A percentile compares a stretch with the other conserved stretches of the same genome.
Conservation (phyloP, 1,140 invertebrate species). For the Listronotus bonariensis region DNA sequence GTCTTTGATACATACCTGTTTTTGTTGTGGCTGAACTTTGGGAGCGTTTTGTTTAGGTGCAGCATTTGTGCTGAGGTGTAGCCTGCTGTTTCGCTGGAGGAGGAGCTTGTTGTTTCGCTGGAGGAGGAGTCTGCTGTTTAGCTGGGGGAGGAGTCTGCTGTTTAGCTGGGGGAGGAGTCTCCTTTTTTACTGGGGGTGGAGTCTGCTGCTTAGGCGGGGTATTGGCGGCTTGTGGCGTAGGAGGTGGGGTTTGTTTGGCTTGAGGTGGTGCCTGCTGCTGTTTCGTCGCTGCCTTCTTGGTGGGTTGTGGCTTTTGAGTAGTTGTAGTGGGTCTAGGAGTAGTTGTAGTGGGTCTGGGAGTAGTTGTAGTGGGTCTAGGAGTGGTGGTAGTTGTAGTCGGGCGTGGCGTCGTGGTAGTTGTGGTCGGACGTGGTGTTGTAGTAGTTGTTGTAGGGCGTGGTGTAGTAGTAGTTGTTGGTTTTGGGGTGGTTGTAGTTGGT, state of each 20-base stretch:
- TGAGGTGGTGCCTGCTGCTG: constrained; percentile 1
- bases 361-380: constrained; percentile 36
- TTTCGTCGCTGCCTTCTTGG: constrained; percentile 22
- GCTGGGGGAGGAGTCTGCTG: constrained; percentile 5
- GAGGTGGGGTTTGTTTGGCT: constrained; percentile 6
- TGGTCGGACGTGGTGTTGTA: constrained; percentile 40
- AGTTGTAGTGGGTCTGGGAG: constrained; percentile 35
- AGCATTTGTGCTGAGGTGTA: too few relatives aligned
- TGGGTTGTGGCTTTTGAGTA: constrained; percentile 32
- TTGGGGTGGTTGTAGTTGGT: constrained; percentile 34
- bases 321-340: constrained; percentile 35
- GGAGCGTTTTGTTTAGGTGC: too few relatives aligned
- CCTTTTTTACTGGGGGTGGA: constrained; percentile 20
- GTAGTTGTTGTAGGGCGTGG: constrained; percentile 40
- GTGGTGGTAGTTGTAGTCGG: constrained; percentile 37
- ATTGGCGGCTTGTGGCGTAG: constrained; percentile 11
- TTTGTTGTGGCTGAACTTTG: too few relatives aligned
- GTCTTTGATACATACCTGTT: too few relatives aligned
- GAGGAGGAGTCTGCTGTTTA: background rate
- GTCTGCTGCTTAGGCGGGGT: constrained; percentile 27
- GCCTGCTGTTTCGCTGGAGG: too few relatives aligned
- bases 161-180: constrained; percentile 8
- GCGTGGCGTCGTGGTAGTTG: constrained; percentile 37
- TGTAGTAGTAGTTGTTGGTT: constrained; percentile 37
- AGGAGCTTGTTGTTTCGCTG: background rate